These are phyloP conservation scores for Eurytoma adleriae DNA, from an alignment of 2,888 invertebrate species.

Conservation along the genomic window DNA sequence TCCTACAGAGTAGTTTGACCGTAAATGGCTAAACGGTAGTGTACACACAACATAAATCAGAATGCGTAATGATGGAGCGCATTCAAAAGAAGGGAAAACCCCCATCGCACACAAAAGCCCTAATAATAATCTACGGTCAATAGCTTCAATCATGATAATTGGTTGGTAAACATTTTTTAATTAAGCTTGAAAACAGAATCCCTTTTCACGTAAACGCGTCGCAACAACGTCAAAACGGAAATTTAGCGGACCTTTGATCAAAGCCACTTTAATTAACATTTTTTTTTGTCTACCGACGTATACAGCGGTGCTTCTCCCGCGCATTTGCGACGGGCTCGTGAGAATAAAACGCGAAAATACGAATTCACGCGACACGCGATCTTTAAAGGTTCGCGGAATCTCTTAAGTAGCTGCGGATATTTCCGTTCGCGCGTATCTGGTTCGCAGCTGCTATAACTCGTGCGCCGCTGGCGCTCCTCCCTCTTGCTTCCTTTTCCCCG, in stretches of 20 bases:
- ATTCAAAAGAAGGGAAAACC: too few species aligned
- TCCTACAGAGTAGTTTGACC: too few species aligned
- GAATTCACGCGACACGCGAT: constrained; percentile 1
- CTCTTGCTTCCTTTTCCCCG: neutral
- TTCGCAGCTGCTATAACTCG: constrained; percentile 36
- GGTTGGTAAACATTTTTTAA: constrained; percentile 1
- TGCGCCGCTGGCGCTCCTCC: too few species aligned
- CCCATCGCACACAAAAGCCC: too few species aligned
- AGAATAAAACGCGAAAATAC: neutral
- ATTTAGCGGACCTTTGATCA: constrained; percentile 27
- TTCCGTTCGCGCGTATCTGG: constrained; percentile 49
- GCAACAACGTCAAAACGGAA: neutral
- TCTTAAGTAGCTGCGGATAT: constrained; percentile 44
- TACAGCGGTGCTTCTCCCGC: neutral
- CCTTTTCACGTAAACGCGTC: neutral
- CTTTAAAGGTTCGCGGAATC: constrained; percentile 46
- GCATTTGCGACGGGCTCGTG: neutral
- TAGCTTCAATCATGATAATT: constrained; percentile 5
- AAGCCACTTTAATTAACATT: constrained; percentile 44
- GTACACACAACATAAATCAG: too few species aligned
- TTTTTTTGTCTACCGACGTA: neutral
- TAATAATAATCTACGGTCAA: neutral
- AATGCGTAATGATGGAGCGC: too few species aligned
- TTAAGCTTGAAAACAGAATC: neutral
- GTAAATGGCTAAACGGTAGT: too few species aligned